These are phyloP conservation scores for Drosophila ezoana DNA, from an alignment of 2,888 invertebrate species.

Conservation along the genomic window DNA sequence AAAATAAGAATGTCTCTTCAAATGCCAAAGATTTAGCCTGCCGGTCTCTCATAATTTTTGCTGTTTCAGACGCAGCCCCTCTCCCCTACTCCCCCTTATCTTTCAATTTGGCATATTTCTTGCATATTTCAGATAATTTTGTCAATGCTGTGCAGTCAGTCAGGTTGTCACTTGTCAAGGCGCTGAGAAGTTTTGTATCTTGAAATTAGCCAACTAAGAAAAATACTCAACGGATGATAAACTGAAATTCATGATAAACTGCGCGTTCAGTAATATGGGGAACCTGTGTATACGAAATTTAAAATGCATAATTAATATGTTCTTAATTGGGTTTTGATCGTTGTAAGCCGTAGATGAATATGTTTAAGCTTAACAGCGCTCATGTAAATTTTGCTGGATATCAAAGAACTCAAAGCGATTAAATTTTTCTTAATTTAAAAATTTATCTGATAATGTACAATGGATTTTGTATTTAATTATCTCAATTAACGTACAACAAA, in stretches of 20 bases:
- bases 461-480: too few relatives aligned
- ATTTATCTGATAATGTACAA: too few relatives aligned
- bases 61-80: conserved; percentile 18
- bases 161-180: conserved; percentile 81
- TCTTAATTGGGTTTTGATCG: background rate
- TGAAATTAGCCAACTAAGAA: conserved; percentile 75
- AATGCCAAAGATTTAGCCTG: conserved; percentile 71
- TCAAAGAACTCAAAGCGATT: too few relatives aligned
- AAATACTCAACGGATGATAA: conserved; percentile 43
- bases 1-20: conserved; percentile 83
- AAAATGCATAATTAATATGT: conserved; percentile 8
- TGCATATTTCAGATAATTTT: conserved; percentile 84
- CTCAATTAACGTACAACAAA: too few relatives aligned
- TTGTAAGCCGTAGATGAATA: background rate
- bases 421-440: too few relatives aligned
- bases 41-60: conserved; percentile 47
- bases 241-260: conserved; percentile 52
- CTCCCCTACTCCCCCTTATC: conserved; percentile 23
- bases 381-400: too few relatives aligned
- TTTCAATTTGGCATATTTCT: conserved; percentile 63
- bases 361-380: too few relatives aligned
- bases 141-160: conserved; percentile 84
- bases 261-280: conserved; percentile 2
- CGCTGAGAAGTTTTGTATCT: conserved; percentile 67
- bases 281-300: conserved; percentile 3